Percentiles rank a stretch among this genome's conserved stretches.
These are phyloP conservation scores for Colius striatus DNA, from an alignment of 2,113 vertebrate genomes.

Conservation along the genomic window DNA sequence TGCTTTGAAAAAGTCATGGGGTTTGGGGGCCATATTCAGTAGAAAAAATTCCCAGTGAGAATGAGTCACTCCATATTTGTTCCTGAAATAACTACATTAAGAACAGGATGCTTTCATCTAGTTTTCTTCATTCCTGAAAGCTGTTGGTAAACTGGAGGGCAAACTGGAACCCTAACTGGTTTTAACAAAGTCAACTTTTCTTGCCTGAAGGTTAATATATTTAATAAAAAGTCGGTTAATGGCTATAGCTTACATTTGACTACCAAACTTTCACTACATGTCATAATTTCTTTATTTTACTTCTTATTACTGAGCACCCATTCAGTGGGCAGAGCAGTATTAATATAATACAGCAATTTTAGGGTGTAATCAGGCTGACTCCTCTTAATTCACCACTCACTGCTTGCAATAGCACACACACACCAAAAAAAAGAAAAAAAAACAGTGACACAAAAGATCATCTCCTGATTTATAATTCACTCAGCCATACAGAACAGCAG, in stretches of 20 bases:
- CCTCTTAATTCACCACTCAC: not conserved
- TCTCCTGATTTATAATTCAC: conserved; percentile 51
- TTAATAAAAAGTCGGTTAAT: conserved; percentile 8
- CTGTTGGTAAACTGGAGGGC: not conserved
- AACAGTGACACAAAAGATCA: conserved; percentile 28
- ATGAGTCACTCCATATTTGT: not conserved
- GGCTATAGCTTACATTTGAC: not conserved
- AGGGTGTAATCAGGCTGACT: not conserved
- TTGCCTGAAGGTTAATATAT: not conserved
- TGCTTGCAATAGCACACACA: not conserved
- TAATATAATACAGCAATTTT: not conserved
- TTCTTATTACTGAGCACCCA: not conserved
- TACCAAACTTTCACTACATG: not conserved
- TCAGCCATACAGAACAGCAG: conserved; percentile 19
- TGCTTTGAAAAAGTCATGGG: not conserved
- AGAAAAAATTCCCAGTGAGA: not conserved
- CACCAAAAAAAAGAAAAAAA: too few species aligned
- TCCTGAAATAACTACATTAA: not conserved
- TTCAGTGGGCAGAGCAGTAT: not conserved
- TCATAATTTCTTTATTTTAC: not conserved
- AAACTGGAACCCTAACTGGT: not conserved
- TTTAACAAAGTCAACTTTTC: conserved; percentile 29
- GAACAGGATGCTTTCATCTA: not conserved
- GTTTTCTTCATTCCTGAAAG: not conserved
- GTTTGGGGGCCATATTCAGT: not conserved